Evolutionary conservation across 2,797 vertebrate genomes (phyloP), one percentile per base, ranked within the genome.

Genomic region (Halcyon smyrnensis): DNA sequence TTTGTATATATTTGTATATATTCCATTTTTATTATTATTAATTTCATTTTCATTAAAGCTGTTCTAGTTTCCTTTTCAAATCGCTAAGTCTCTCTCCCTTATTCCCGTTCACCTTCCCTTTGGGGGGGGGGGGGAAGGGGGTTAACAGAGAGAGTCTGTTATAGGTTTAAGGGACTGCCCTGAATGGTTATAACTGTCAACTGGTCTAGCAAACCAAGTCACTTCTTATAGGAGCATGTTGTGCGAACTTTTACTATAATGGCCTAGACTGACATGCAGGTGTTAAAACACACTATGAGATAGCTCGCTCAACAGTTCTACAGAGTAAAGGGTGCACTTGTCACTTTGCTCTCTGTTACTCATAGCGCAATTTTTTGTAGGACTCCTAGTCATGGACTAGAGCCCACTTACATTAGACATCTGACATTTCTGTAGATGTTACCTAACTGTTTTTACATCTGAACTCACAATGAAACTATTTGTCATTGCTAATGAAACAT

Each of bases 161-260:
- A n/a, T n/a, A n/a, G n/a, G n/a, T n/a, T n/a, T n/a, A n/a, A n/a
- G n/a, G n/a, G n/a, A n/a, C n/a, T n/a, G n/a, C n/a, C n/a, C n/a
- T n/a, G n/a, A 73, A 88, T n/a, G 28, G 17, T 62, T 36, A 57
- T 78, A 73, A 53, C 39, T 89, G 27, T 67, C 63, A 76, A 30
- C 43, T 73, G 43, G 21, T 84, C 63, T 63, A 73, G 51, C n/a
- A 90, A 84, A 79, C 46, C n/a, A 71, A 90, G 23, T 18, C 16
- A 63, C 24, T 82, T 91, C 41, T 82, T n/a, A n/a, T 60, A 70
- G 67, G 73, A 78, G 3, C 30, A 19, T 43, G 32, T 36, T 25
- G 21, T 91, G 34, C 92, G 70, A 76, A 93, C 63, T 46, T 94
- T 88, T 84, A 84, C 37, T 70, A 21, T 59, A 90, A 84, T 53